A percentile compares a stretch with the other conserved stretches of the same genome.
Conservation (phyloP, 2,888 invertebrate species). For the Epinotia nisella region DNA sequence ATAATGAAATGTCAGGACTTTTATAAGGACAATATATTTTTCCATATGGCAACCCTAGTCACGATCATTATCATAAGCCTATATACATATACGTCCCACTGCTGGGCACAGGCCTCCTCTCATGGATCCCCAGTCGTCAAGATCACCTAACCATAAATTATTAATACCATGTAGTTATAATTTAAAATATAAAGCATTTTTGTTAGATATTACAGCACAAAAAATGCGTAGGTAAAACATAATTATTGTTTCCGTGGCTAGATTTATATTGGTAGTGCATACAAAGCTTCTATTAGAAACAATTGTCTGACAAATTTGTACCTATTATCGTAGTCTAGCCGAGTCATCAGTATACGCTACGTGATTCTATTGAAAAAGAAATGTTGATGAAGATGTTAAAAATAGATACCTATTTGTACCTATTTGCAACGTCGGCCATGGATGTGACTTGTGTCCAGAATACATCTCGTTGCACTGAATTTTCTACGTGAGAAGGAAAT, state of each 20-base stretch:
- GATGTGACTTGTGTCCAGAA: constrained; percentile 4
- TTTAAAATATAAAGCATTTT: background rate
- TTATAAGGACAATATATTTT: no score
- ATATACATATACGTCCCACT: no score
- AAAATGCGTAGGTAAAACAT: constrained; percentile 7
- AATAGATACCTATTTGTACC: constrained; percentile 5
- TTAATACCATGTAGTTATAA: background rate
- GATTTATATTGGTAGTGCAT: constrained; percentile 11
- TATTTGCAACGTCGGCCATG: background rate
- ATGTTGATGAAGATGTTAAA: constrained; percentile 22
- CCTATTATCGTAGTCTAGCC: background rate
- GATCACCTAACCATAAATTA: no score
- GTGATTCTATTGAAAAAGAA: constrained; percentile 22
- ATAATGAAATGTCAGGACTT: no score
- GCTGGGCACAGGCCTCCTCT: no score
- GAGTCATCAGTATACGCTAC: constrained; percentile 4
- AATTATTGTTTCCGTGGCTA: constrained; percentile 21
- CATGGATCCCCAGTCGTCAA: no score
- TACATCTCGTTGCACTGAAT: background rate
- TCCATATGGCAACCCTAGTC: no score
- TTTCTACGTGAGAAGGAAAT: background rate
- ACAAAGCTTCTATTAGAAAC: constrained; percentile 4
- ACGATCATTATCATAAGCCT: no score
- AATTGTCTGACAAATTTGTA: background rate
- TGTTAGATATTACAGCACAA: background rate